Evolutionary conservation across 2,797 vertebrate species (phyloP).

Genomic region (Molossus molossus): DNA sequence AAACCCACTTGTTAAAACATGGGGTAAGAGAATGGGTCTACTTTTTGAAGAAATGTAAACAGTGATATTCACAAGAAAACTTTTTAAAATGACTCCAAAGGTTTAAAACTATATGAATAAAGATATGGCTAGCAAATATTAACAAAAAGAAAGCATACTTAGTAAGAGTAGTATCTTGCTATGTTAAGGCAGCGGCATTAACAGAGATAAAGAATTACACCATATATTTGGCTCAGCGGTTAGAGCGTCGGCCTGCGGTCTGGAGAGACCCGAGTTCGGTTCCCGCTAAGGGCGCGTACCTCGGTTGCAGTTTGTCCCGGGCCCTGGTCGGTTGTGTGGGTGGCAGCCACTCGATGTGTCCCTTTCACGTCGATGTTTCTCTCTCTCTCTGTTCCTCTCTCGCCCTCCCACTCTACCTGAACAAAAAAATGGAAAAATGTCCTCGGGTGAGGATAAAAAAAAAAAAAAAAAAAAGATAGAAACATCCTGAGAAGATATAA

Average conservation of each 20-base stretch:
- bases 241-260: no score
- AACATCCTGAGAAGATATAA: background rate
- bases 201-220: background rate
- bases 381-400: no score
- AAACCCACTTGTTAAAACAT: background rate
- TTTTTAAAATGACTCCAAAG: slow-evolving; percentile 40
- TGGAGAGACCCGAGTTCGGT: no score
- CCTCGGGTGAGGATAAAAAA: no score
- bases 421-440: no score
- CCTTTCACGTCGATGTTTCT: no score
- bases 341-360: no score
- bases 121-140: slow-evolving; percentile 29
- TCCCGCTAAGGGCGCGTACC: no score
- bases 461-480: background rate
- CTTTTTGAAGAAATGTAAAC: slow-evolving; percentile 26
- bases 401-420: no score
- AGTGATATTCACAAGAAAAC: slow-evolving; percentile 30
- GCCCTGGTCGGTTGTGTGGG: no score
- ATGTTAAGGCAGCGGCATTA: background rate
- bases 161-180: slow-evolving; percentile 3
- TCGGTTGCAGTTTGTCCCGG: no score
- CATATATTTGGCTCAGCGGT: background rate
- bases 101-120: slow-evolving; percentile 27
- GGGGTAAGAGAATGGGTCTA: background rate
- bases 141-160: slow-evolving; percentile 59